Base-by-base conservation (phyloP, 2,888 invertebrate species). In the Allophyes oxyacanthae region DNA sequence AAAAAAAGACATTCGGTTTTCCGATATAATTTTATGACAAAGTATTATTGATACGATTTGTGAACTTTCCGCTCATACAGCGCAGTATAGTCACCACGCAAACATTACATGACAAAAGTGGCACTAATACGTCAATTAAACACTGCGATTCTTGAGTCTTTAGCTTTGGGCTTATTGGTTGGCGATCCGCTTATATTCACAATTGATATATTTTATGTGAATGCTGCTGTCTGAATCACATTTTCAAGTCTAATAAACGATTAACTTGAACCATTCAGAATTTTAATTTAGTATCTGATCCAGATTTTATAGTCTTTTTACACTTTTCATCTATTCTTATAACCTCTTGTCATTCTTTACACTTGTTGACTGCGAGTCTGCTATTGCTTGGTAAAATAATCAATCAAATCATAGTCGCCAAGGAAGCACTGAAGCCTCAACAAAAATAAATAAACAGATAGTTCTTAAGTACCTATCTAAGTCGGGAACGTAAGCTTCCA, bases 121-220 rank as follows among this genome's bases (percentile, higher is more conserved):
- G 10, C 44, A 34, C 11, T 25, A 34, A 26, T 26, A 33, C 8
- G n/a, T 38, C 49, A 40, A 14, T 32, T 4, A 36, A 55, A 36
- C 49, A 33, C 20, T 43, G 45, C 38, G 44, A 63, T 30, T 51
- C 40, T 34, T 33, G 10, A 56, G 34, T 44, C 42, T 48, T 45
- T 46, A 64, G 73, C 75, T 77, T 73, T 63, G 60, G 71, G 75
- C 70, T 75, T 78, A 62, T 67, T 69, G 71, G 71, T 75, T 65
- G 59, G 65, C 72, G 71, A 65, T 53, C 41, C 50, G 67, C 69
- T 78, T 77, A 66, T 54, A 66, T 56, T 60, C 46, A 64, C 55
- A 61, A 62, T 34, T 50, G 40, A 25, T 37, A 1, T 28, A 20
- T 20, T 63, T 58, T 60, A 58, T 56, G 63, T 69, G 52, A 62